These are phyloP conservation scores for Portunus trituberculatus DNA, from an alignment of 1,140 invertebrate genomes.

Conservation along the genomic window DNA sequence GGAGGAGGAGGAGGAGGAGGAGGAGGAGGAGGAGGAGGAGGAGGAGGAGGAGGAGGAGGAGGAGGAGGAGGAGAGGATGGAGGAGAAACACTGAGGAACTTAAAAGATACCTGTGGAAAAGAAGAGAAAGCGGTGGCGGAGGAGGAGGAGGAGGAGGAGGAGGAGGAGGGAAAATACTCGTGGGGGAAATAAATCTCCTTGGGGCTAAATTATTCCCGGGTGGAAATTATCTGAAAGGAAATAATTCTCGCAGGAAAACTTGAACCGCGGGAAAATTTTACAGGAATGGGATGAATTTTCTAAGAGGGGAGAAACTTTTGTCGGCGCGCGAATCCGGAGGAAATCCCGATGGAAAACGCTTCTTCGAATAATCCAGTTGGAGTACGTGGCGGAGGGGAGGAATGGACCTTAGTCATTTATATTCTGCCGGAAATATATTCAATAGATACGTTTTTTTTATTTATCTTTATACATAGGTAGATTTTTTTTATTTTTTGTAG, in stretches of 20 bases:
- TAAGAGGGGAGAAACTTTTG: background rate
- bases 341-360: too few species aligned
- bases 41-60: background rate
- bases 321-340: too few species aligned
- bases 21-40: background rate
- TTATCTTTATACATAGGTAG: too few species aligned
- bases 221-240: slow-evolving; percentile 11
- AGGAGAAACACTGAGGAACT: background rate
- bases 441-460: background rate
- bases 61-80: background rate
- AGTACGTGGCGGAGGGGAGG: too few species aligned
- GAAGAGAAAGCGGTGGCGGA: background rate
- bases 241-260: background rate
- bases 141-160: background rate
- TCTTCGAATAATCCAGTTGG: too few species aligned
- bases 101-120: too few species aligned
- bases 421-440: too few species aligned
- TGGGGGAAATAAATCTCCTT: background rate
- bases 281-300: background rate
- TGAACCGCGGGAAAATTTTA: background rate
- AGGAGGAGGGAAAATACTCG: background rate
- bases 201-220: background rate
- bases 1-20: background rate
- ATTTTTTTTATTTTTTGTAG: too few species aligned
- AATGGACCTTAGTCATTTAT: too few species aligned